Evolutionary conservation across 2,888 invertebrate genomes (phyloP), one percentile per base, ranked within the genome.

Genomic region (Aricia artaxerxes): DNA sequence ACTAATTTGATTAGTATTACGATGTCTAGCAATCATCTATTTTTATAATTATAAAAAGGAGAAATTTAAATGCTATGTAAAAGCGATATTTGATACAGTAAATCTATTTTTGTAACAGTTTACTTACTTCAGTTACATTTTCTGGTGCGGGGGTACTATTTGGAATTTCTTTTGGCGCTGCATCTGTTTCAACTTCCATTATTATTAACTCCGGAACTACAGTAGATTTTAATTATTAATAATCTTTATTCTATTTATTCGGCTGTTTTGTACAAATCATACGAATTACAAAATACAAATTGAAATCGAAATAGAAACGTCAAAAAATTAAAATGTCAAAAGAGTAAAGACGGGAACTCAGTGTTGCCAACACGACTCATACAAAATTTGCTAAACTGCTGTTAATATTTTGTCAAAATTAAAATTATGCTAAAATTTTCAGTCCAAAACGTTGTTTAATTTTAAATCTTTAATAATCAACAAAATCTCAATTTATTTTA

Each of bases 141-240:
- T 86, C 87, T 61, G 87, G 83, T 82, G 84, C 80, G 44, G 84
- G 80, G 40, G 83, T 85, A 84, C 86, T 89, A 82, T 87, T 88
- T 81, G 86, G 80, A 81, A 83, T 86, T 83, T 92, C 91, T 83
- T 89, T 89, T 81, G 85, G 83, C 81, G 86, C 84, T 80, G 90
- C 90, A 85, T 92, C 92, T 73, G 87, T 84, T 60, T 88, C 83
- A 81, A 87, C 86, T 88, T 93, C 93, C 93, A 93, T 94, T 90
- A 1, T 38, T 69, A 85, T 87, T 81, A 72, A 79, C 24, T 13
- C 4, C 7, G 24, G 24, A 64, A 78, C 31, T 53, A 49, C 69
- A 69, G 44, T 49, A 49, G 24, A 69, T 31, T 64, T 38, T 13
- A 35, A 38, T 35, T 11, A 35, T 7, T 69, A 13, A 69, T 38